Percentiles rank a stretch among this genome's conserved stretches.
Conservation (phyloP, 2,888 invertebrate species). For the Zelleria hepariella region DNA sequence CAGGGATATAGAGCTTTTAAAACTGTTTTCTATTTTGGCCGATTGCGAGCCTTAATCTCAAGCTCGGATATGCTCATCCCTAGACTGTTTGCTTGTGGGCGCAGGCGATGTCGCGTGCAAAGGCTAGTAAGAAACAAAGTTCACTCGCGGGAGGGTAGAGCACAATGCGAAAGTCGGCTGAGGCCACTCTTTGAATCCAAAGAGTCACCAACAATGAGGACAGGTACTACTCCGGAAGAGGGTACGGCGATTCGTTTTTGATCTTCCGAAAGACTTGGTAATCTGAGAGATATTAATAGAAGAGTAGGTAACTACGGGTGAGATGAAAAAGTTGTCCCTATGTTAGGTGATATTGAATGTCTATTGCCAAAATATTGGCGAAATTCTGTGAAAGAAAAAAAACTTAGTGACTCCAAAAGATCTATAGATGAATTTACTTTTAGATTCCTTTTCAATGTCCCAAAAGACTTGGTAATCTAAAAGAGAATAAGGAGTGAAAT, state of each 20-base stretch:
- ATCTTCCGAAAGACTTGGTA: constrained; percentile 39
- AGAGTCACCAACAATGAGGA: constrained; percentile 43
- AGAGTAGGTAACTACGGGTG: not conserved
- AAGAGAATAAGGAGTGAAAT: not conserved
- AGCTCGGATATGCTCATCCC: no score
- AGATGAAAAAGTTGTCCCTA: not conserved
- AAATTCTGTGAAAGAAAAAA: no score
- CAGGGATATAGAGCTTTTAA: no score
- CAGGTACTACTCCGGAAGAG: constrained; percentile 57
- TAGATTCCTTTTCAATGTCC: constrained; percentile 63
- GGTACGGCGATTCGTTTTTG: constrained; percentile 55
- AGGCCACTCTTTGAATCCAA: constrained; percentile 3
- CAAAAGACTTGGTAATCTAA: constrained; percentile 22
- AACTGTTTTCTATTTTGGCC: no score
- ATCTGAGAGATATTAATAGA: not conserved
- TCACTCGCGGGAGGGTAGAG: constrained; percentile 36
- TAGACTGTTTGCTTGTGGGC: no score
- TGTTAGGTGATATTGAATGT: no score
- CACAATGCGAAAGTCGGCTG: constrained; percentile 43
- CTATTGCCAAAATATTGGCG: no score
- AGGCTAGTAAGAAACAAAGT: not conserved
- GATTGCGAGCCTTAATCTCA: no score
- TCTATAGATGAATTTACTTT: no score
- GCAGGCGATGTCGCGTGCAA: not conserved
- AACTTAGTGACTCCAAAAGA: no score